These are phyloP conservation scores for Diarsia brunnea DNA, from an alignment of 2,888 invertebrate species.

Conservation along the genomic window DNA sequence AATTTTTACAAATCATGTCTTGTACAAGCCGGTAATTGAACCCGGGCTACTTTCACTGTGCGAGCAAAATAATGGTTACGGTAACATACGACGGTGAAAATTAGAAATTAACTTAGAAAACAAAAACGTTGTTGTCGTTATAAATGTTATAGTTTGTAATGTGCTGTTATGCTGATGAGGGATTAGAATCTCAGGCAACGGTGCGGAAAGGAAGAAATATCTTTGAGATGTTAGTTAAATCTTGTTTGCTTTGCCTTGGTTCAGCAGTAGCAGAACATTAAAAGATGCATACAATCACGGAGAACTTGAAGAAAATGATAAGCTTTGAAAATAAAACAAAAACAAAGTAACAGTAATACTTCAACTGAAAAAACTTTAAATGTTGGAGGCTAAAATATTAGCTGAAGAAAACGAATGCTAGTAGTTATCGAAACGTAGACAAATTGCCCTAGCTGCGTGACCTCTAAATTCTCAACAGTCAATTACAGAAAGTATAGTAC, in stretches of 20 bases:
- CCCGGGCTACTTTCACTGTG: constrained; percentile 79
- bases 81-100: constrained; percentile 81
- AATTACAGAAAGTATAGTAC: constrained; percentile 26
- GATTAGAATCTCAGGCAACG: constrained; percentile 22
- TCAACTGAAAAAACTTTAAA: background rate
- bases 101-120: constrained; percentile 80
- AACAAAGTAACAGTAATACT: background rate
- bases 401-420: constrained; percentile 4
- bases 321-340: background rate
- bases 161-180: constrained; percentile 50
- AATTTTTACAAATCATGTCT: constrained; percentile 64
- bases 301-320: background rate
- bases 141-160: constrained; percentile 43
- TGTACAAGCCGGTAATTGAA: constrained; percentile 61
- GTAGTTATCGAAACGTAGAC: constrained; percentile 9
- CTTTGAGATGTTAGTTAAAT: constrained; percentile 1
- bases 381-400: too few species aligned
- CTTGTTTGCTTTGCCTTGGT: constrained; percentile 1
- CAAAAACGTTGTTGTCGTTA: constrained; percentile 60
- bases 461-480: constrained; percentile 39
- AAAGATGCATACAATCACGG: background rate
- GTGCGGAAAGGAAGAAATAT: constrained; percentile 31
- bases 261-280: background rate
- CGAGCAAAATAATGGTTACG: constrained; percentile 79
- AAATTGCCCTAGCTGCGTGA: constrained; percentile 23